Conservation (phyloP, 2,888 invertebrate genomes). For the Macrosoma leucophasiata region DNA sequence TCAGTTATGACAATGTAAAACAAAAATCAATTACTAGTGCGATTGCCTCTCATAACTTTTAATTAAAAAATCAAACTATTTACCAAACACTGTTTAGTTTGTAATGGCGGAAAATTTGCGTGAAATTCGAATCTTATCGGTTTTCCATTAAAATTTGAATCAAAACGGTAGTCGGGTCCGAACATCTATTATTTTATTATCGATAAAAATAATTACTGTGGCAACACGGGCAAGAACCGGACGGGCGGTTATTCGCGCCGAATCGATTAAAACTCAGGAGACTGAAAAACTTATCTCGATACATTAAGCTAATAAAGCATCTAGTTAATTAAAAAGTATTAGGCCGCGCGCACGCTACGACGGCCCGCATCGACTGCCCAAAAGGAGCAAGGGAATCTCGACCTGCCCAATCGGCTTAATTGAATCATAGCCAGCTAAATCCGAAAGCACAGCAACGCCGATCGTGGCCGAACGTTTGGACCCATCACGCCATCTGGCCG, state of each 20-base stretch:
- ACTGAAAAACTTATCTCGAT: constrained; percentile 53
- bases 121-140: constrained; percentile 66
- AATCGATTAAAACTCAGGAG: constrained; percentile 45
- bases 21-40: constrained; percentile 52
- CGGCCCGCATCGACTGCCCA: constrained; percentile 38
- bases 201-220: constrained; percentile 44
- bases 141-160: constrained; percentile 59
- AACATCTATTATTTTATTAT: constrained; percentile 46
- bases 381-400: constrained; percentile 46
- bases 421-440: constrained; percentile 62
- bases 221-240: constrained; percentile 12
- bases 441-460: constrained; percentile 43
- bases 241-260: constrained; percentile 35
- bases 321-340: constrained; percentile 71
- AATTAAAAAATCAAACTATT: constrained; percentile 72
- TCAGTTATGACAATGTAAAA: constrained; percentile 30
- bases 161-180: constrained; percentile 32
- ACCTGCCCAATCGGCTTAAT: constrained; percentile 62
- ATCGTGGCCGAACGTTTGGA: constrained; percentile 38
- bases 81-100: constrained; percentile 70
- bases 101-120: constrained; percentile 65
- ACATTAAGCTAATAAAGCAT: constrained; percentile 75
- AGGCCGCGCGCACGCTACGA: constrained; percentile 37
- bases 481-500: constrained; percentile 55
- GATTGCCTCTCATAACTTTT: constrained; percentile 50